phyloP scores from a whole-genome alignment of 64 coral and sea anemone species.

The Astreopora myriophthalma region DNA sequence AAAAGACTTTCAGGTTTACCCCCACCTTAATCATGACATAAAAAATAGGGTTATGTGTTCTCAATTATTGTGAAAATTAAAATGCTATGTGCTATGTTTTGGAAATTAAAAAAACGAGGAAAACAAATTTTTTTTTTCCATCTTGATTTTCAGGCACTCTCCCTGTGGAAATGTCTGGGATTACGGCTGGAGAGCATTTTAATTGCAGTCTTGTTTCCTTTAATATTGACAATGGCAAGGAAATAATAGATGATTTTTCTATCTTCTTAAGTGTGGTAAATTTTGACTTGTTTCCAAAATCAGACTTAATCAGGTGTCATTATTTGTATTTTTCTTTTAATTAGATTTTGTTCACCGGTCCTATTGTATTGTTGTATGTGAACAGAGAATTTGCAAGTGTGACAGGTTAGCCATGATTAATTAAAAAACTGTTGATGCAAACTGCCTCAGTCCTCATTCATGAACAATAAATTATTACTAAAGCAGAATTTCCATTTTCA shows the following conservation, averaged over 20 bases:
- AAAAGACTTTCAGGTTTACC: too few relatives aligned
- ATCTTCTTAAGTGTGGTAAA: too few relatives aligned
- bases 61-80: too few relatives aligned
- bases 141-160: conserved; percentile 47
- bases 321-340: neutral
- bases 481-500: too few relatives aligned
- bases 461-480: too few relatives aligned
- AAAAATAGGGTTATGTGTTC: neutral
- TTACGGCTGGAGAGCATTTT: conserved; percentile 71
- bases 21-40: neutral
- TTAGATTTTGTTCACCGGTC: conserved; percentile 93
- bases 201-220: conserved; percentile 70
- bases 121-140: neutral
- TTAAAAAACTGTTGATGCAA: too few relatives aligned
- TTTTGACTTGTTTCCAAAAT: too few relatives aligned
- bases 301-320: too few relatives aligned
- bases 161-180: conserved; percentile 89
- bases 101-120: neutral
- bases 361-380: conserved; percentile 69
- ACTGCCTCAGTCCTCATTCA: too few relatives aligned
- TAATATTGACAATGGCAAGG: conserved; percentile 88
- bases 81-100: too few relatives aligned
- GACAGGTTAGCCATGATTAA: conserved; percentile 31
- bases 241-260: too few relatives aligned
- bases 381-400: conserved; percentile 47